Evolutionary conservation across 2,113 vertebrate species (phyloP), one percentile per base, ranked within the genome.

Genomic region (Megaceryle torquata): DNA sequence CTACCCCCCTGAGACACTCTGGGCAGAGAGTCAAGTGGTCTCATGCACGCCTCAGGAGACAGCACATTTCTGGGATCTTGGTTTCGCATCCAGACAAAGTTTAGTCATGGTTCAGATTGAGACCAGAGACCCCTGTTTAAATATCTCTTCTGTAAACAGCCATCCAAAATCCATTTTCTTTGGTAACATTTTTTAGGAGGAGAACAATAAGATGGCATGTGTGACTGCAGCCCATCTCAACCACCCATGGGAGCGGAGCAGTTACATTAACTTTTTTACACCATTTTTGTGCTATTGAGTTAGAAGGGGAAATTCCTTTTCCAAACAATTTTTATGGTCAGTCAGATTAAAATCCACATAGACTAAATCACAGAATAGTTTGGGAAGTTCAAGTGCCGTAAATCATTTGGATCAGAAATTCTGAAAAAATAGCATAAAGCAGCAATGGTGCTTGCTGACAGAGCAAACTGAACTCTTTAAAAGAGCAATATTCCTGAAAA

Each of bases 131-230:
- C 37, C 12, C 35, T 2, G 3, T 17, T 51, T 46, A 72, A 81
- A 72, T 60, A 71, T 61, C 54, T 61, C 68, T 78, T 93, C 76
- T 84, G 29, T 71, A 83, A 90, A 91, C 60, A 81, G 64, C 33
- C 9, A 90, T 63, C 63, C 74, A 91, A 87, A 88, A 0, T 20
- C 20, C 57, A 82, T 85, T 90, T 94, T 93, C 71, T 90, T 74
- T 91, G 68, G 60, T 64, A 89, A 93, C 11, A 39, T 43, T 89
- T 93, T 91, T 93, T 72, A 79, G 70, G 12, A 84, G 29, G 25
- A 93, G 76, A 96, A 96, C 71, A 94, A 81, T 96, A 86, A 88
- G 79, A 93, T 68, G 82, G 51, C 46, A 69, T 74, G 14, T 43
- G 43, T 86, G 48, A 75, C 76, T 75, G 79, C 51, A 87, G 69